Evolutionary conservation across 2,888 invertebrate genomes (phyloP).

Genomic region (Miltochrista miniata): DNA sequence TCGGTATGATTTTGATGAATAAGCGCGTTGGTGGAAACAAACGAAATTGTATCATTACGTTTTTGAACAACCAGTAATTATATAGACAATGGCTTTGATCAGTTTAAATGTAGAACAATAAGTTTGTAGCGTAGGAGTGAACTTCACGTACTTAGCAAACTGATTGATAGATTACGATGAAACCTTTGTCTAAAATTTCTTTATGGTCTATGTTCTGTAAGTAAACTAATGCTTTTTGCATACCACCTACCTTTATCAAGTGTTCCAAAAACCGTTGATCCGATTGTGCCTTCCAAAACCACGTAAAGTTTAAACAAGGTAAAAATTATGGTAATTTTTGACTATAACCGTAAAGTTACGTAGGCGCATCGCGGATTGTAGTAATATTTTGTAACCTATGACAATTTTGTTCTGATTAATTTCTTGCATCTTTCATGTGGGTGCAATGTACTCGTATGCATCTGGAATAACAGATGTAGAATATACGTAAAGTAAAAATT

Average conservation of each 20-base stretch:
- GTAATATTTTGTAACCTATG: no score
- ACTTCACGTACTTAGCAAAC: conserved; percentile 27
- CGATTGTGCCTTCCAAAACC: no score
- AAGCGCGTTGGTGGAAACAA: conserved; percentile 50
- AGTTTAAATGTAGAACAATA: conserved; percentile 54
- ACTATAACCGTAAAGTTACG: no score
- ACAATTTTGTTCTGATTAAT: no score
- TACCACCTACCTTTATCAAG: no score
- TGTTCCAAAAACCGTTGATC: no score
- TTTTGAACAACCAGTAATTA: conserved; percentile 61
- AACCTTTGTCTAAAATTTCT: neutral
- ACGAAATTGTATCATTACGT: conserved; percentile 51
- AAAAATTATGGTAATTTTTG: no score
- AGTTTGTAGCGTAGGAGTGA: conserved; percentile 49
- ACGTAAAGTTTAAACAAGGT: no score
- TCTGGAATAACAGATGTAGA: no score
- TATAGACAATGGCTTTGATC: conserved; percentile 67
- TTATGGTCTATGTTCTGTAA: neutral
- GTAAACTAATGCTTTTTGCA: neutral
- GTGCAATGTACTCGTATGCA: conserved; percentile 5
- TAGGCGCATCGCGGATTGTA: no score
- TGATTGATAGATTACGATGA: conserved; percentile 32
- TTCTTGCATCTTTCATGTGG: neutral
- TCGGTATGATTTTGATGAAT: conserved; percentile 50
- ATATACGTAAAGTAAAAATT: no score